A percentile compares a stretch with the other conserved stretches of the same genome.
phyloP scores from a whole-genome alignment of 1,140 invertebrate species.

The Polyergus mexicanus region DNA sequence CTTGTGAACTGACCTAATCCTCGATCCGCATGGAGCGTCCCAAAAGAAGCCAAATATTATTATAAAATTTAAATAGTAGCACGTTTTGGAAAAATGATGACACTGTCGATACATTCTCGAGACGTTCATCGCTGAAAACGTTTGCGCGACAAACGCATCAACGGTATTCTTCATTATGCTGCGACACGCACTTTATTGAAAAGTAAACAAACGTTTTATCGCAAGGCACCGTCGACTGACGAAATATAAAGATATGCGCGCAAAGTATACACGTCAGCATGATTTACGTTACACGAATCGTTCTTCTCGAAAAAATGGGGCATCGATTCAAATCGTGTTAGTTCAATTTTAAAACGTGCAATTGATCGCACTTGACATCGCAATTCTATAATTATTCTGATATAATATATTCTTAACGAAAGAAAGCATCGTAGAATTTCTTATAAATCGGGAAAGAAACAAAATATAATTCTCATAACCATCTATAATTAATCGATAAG shows the following conservation, averaged over 20 bases:
- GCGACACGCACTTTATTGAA: constrained; percentile 23
- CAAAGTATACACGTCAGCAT: background rate
- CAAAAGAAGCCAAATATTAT: constrained; percentile 9
- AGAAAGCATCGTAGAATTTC: background rate
- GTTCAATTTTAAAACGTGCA: background rate
- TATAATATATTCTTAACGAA: background rate
- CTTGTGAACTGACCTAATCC: background rate
- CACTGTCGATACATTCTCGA: constrained; percentile 3
- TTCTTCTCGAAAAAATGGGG: background rate
- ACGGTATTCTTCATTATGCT: constrained; percentile 7
- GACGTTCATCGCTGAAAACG: background rate
- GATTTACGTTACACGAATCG: constrained; percentile 17
- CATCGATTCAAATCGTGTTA: background rate
- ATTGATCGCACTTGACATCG: background rate
- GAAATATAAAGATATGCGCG: constrained; percentile 65
- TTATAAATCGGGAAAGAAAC: background rate
- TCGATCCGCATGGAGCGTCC: constrained; percentile 49
- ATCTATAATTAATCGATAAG: background rate
- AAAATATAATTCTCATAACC: constrained; percentile 15
- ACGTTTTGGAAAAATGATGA: constrained; percentile 9
- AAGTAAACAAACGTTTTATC: constrained; percentile 47
- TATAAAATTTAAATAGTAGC: background rate
- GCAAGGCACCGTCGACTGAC: constrained; percentile 21
- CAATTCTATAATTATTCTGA: background rate
- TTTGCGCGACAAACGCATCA: constrained; percentile 11